Conservation (phyloP, 2,797 vertebrate genomes). For the Rhinogobio ventralis region DNA sequence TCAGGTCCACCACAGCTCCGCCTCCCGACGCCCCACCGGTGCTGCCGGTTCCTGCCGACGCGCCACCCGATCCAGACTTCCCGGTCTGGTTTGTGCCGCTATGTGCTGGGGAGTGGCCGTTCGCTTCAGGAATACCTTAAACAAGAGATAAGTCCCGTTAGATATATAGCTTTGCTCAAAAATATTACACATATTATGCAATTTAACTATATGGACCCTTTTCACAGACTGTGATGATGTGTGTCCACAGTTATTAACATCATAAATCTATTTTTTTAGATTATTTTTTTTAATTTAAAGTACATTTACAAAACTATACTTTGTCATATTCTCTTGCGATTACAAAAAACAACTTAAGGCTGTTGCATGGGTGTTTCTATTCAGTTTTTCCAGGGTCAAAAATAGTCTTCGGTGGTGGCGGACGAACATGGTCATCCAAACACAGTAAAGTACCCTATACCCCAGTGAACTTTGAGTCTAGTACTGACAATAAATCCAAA, state of each 20-base stretch:
- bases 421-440: no score
- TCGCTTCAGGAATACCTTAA: slow-evolving; percentile 88
- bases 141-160: slow-evolving; percentile 16
- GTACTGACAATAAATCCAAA: no score
- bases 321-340: not conserved
- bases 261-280: not conserved
- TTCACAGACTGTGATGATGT: not conserved
- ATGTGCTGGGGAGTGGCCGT: slow-evolving; percentile 85
- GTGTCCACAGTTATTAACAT: not conserved
- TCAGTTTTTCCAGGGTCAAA: no score
- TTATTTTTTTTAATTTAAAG: not conserved
- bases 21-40: slow-evolving; percentile 66
- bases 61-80: slow-evolving; percentile 80
- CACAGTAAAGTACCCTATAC: no score
- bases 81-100: slow-evolving; percentile 79
- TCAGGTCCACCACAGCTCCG: slow-evolving; percentile 92
- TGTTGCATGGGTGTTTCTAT: no score
- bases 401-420: no score
- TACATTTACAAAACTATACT: not conserved
- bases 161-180: not conserved
- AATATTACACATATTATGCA: not conserved
- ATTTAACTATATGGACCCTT: not conserved
- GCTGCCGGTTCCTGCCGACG: slow-evolving; percentile 71
- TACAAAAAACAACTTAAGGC: not conserved
- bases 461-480: no score